Base-by-base conservation (phyloP, 2,888 invertebrate genomes). In the Hetaerina titia region DNA sequence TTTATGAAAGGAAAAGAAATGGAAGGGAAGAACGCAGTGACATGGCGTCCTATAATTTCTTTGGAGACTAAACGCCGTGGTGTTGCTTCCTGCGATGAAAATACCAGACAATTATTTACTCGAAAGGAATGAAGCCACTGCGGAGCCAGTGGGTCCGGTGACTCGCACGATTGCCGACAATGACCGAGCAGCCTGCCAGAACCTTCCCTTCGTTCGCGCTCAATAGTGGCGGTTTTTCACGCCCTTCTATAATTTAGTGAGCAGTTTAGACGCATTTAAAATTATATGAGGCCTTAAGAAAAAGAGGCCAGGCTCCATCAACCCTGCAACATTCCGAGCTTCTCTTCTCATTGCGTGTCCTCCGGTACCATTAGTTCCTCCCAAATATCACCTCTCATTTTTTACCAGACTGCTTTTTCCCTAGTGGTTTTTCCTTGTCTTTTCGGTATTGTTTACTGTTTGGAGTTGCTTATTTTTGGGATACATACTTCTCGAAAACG, bases 151-250 rank as follows among this genome's bases (percentile, higher is more conserved):
- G 81, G 25, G 81, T 81, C 81, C 81, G 5, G 31, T 31, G 81
- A 81, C 81, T 81, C 81, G 81, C 11, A n/a, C 25, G 25, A 81
- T 81, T 81, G 81, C 81, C 25, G 81, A 81, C 81, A 81, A 81
- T 81, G 81, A 81, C 31, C 81, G 81, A 81, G 81, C 81, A 11
- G 25, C 81, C 25, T 81, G 81, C 81, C 81, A 81, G 81, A 81
- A 81, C 7, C 25, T 8, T 8, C 13, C 81, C 25, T 5, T 31
- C 11, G 13, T 7, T 31, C 8, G 15, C 31, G 81, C 81, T 31
- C 81, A 81, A 81, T 81, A 31, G 31, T 81, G 31, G 81, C 31
- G 81, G 81, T 81, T 31, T 81, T 81, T 81, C 25, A 81, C 81
- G 31, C 13, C 7, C 81, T 81, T 81, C 31, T 25, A 81, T 81